A percentile compares a stretch with the other conserved stretches of the same genome.
Conservation (phyloP, 2,113 vertebrate genomes). For the Muntiacus muntjak region DNA sequence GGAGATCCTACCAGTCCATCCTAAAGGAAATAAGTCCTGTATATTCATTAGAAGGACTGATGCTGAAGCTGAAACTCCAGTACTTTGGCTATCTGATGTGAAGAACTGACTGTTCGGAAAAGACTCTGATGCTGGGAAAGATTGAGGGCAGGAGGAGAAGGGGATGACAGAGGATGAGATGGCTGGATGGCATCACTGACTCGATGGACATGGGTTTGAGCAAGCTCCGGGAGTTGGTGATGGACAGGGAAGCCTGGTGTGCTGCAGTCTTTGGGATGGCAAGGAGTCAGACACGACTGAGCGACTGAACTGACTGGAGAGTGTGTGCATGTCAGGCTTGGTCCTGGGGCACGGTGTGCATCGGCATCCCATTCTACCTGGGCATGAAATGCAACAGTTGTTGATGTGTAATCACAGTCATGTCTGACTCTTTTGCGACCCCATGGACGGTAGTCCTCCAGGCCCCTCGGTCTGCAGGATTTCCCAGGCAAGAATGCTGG, state of each 20-base stretch:
- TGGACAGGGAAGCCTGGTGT: accelerated
- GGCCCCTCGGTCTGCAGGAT: neutral
- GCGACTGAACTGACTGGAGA: neutral
- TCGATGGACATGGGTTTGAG: neutral
- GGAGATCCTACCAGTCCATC: neutral
- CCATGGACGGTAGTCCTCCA: neutral
- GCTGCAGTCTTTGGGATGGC: neutral
- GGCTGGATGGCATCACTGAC: neutral
- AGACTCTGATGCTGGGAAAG: neutral
- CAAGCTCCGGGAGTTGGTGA: neutral
- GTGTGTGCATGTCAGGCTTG: neutral
- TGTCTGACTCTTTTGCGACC: neutral
- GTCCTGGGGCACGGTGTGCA: neutral
- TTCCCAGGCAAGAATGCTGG: neutral
- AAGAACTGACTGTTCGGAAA: accelerated
- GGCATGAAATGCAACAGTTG: neutral
- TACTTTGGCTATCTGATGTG: neutral
- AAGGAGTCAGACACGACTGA: neutral
- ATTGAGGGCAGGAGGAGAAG: neutral
- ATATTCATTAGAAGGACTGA: neutral
- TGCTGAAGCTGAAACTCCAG: neutral
- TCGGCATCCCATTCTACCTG: neutral
- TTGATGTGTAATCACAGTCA: neutral
- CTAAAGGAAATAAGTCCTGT: neutral
- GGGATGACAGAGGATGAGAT: neutral